phyloP scores from a whole-genome alignment of 1,140 invertebrate species.

The Lasioglossum albipes region DNA sequence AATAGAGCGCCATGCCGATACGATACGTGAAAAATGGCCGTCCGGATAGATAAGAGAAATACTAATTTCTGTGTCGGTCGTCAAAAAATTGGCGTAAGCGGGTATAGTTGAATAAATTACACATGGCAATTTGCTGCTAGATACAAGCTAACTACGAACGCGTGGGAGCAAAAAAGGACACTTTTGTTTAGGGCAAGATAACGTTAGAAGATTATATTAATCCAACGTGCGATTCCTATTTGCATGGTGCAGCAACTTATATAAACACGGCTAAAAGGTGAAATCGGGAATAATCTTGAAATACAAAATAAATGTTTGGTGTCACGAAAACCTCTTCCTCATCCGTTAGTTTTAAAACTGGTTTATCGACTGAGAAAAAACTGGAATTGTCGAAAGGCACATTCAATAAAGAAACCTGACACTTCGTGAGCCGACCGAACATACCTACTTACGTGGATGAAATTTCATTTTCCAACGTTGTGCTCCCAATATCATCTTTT shows the following conservation, averaged over 20 bases:
- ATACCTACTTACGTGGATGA: background rate
- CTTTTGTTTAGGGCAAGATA: background rate
- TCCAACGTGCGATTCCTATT: too few species aligned
- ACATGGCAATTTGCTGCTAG: background rate
- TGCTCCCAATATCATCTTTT: too few species aligned
- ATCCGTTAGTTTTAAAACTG: constrained; percentile 19
- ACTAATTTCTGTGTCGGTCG: constrained; percentile 31
- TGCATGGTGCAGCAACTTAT: too few species aligned
- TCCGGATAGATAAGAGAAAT: constrained; percentile 23
- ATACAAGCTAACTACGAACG: constrained; percentile 10
- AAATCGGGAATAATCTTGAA: background rate
- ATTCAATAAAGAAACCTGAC: constrained; percentile 35
- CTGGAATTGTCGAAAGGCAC: constrained; percentile 38
- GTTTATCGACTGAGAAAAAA: background rate
- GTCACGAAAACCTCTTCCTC: background rate
- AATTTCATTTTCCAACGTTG: constrained; percentile 17
- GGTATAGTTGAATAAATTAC: constrained; percentile 1
- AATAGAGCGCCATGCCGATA: constrained; percentile 10
- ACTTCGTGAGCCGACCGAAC: constrained; percentile 28
- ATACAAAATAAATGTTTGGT: background rate
- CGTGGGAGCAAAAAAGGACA: background rate
- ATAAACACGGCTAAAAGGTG: background rate
- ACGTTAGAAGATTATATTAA: too few species aligned
- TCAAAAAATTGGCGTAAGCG: background rate
- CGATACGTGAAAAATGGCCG: constrained; percentile 8